Evolutionary conservation across 92 coral and sea anemone species (phyloP).

Genomic region (Galaxea fascicularis): DNA sequence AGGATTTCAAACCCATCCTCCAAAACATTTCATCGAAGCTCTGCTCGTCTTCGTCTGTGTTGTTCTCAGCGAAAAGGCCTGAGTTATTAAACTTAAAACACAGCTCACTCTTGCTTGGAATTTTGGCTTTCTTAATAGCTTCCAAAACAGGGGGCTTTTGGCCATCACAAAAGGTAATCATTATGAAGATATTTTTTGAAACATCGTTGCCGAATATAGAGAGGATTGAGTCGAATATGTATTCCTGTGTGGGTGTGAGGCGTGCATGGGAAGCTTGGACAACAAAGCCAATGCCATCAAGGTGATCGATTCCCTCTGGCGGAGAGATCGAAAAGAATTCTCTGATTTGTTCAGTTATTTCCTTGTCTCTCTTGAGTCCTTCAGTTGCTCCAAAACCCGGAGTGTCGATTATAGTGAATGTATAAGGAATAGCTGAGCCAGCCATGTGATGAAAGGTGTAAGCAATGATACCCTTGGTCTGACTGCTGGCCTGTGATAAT

Average conservation of each 20-base stretch:
- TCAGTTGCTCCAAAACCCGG: too few relatives aligned
- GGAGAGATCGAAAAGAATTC: not conserved
- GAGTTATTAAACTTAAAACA: not conserved
- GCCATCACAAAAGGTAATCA: conserved; percentile 58
- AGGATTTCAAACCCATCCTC: conserved; percentile 42
- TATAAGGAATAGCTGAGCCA: too few relatives aligned
- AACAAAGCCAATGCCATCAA: conserved; percentile 57
- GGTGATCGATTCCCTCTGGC: conserved; percentile 35
- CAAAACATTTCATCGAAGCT: conserved; percentile 46
- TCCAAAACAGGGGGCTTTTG: conserved; percentile 49
- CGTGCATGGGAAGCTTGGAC: conserved; percentile 30
- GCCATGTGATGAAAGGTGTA: too few relatives aligned
- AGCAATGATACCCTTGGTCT: too few relatives aligned
- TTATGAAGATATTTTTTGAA: conserved; percentile 34
- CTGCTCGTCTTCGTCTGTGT: not conserved
- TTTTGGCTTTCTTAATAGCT: conserved; percentile 34
- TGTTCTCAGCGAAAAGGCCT: not conserved
- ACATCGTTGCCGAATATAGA: conserved; percentile 55
- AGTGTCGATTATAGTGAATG: too few relatives aligned
- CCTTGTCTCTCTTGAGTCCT: too few relatives aligned
- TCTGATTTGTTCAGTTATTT: too few relatives aligned
- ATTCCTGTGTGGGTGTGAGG: conserved; percentile 44
- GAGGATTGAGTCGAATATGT: conserved; percentile 63
- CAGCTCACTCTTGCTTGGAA: too few relatives aligned
- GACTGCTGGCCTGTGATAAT: too few relatives aligned